Conservation (phyloP, 2,888 invertebrate genomes). For the Ichneumoninae sp. region DNA sequence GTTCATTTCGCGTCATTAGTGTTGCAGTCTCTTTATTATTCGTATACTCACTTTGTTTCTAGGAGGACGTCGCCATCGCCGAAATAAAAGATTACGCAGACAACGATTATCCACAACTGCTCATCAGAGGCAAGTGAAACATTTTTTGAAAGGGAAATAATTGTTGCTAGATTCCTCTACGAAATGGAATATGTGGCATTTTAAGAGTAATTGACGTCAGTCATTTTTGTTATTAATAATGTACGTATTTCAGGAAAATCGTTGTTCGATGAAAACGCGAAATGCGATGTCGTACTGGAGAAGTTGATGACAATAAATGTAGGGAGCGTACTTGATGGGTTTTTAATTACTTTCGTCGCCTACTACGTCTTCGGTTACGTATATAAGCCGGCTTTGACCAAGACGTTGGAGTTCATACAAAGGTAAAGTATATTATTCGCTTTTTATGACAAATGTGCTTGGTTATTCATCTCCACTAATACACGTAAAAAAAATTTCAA, state of each 20-base stretch:
- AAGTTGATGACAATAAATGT: slow-evolving; percentile 9
- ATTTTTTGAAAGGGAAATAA: background rate
- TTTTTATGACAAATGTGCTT: background rate
- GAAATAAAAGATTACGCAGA: slow-evolving; percentile 5
- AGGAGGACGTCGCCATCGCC: background rate
- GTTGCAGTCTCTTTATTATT: no score
- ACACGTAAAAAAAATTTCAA: no score
- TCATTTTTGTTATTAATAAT: background rate
- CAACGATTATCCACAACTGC: background rate
- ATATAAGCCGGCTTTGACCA: slow-evolving; percentile 25
- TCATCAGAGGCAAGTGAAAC: slow-evolving; percentile 15
- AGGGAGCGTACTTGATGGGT: slow-evolving; percentile 20
- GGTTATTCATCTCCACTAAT: no score
- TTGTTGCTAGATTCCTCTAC: background rate
- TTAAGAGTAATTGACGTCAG: no score
- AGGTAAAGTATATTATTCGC: slow-evolving; percentile 13
- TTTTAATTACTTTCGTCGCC: slow-evolving; percentile 30
- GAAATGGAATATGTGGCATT: background rate
- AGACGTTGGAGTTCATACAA: slow-evolving; percentile 50
- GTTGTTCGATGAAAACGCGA: slow-evolving; percentile 38
- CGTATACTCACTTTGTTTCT: background rate
- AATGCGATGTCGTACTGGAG: slow-evolving; percentile 44
- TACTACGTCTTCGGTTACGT: slow-evolving; percentile 43
- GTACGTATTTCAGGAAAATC: slow-evolving; percentile 13
- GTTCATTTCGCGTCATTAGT: no score